Base-by-base conservation (phyloP, 2,113 vertebrate genomes). In the Lepus europaeus region DNA sequence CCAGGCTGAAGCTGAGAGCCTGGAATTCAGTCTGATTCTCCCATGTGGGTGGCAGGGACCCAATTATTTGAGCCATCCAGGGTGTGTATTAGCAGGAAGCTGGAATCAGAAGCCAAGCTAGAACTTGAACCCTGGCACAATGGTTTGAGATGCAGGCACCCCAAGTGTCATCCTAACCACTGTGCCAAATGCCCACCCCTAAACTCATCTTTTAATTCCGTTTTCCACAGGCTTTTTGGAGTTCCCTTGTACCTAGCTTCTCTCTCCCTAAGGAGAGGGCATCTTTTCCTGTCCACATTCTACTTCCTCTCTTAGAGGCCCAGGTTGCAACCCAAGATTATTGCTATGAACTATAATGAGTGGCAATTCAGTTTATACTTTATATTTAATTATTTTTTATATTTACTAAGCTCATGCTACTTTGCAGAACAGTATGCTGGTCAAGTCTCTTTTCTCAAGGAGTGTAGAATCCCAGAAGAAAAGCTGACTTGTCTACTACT, bases 371-470 rank as follows among this genome's bases (percentile, higher is more conserved):
- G 45, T 72, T 68, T 70, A 63, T 59, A 14, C 17, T 2, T 59
- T 59, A 17, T 59, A 59, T 59, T 59, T 59, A 59, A 59, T 59
- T 12, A 59, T 59, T 59, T 59, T 63, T 9, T 29, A 73, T 73
- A 70, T 79, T 92, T 82, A 84, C 61, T 33, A 79, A 73, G 81
- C 29, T 64, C 3, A 31, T 0, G 19, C 59, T 49, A 8, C 22
- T 82, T 87, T 86, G 51, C 27, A 79, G 77, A 69, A 49, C 3
- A 36, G 4, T 36, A 9, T 29, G 1, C 51, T 82, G n/a, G 61
- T 6, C 61, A 45, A 70, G 33, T 79, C 49, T 91, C 84, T 94
- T 91, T 89, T 73, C 70, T 82, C 45, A 49, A 87, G 16, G 13
- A 93, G 20, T 49, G 87, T 27, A 36, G 29, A 73, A 25, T 53